Conservation (phyloP, 2,888 invertebrate species). For the Epiblema foenella region DNA sequence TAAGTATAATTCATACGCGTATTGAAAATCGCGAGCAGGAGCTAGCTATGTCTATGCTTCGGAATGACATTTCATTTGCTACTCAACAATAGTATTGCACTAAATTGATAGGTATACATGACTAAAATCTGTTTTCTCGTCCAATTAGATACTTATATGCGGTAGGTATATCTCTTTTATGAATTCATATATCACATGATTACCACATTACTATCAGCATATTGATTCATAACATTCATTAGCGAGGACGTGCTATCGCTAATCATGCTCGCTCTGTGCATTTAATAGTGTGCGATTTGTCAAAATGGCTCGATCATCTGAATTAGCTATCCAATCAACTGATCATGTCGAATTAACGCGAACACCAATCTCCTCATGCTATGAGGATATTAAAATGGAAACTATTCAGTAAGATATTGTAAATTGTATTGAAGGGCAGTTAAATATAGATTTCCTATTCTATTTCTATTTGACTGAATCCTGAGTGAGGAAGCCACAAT, state of each 20-base stretch:
- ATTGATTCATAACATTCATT: constrained; percentile 22
- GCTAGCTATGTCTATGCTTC: neutral
- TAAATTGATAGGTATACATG: neutral
- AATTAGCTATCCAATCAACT: constrained; percentile 24
- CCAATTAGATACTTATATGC: too few species aligned
- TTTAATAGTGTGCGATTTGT: constrained; percentile 14
- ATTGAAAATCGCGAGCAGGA: too few species aligned
- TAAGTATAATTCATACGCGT: neutral
- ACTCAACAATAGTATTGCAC: too few species aligned
- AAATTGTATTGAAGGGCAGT: too few species aligned
- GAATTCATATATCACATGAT: neutral
- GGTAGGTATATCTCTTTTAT: neutral
- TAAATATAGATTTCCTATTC: too few species aligned
- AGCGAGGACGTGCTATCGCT: constrained; percentile 9
- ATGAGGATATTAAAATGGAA: neutral
- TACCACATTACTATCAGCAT: neutral
- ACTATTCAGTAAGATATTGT: neutral
- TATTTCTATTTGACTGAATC: too few species aligned
- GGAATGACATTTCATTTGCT: neutral
- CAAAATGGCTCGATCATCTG: constrained; percentile 14
- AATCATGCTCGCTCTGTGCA: constrained; percentile 2
- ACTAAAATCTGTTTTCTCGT: neutral
- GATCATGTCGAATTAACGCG: constrained; percentile 18
- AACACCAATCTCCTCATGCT: neutral
- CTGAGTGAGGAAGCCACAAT: too few species aligned